Evolutionary conservation across 1,140 invertebrate species (phyloP).

Genomic region (Solenopsis fugax): DNA sequence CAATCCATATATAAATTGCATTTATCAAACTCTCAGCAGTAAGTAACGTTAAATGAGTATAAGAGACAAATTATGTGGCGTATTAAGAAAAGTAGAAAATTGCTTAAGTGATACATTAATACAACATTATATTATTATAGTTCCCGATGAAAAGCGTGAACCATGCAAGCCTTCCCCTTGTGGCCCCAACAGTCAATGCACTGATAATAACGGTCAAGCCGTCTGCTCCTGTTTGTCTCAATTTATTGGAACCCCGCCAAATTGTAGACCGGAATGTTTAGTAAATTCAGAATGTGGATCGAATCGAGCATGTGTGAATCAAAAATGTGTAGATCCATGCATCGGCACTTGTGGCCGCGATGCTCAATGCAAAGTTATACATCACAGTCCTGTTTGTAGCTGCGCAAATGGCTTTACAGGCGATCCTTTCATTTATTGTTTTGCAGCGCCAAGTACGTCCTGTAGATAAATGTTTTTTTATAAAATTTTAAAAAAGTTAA

Average conservation of each 20-base stretch:
- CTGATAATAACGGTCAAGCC: slow-evolving; percentile 87
- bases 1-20: slow-evolving; percentile 91
- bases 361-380: slow-evolving; percentile 90
- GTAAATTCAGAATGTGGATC: slow-evolving; percentile 91
- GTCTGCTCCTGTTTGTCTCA: slow-evolving; percentile 91
- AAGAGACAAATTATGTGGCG: background rate
- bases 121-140: slow-evolving; percentile 32
- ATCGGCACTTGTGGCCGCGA: slow-evolving; percentile 91
- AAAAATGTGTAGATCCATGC: slow-evolving; percentile 94
- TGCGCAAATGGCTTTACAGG: slow-evolving; percentile 89
- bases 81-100: background rate
- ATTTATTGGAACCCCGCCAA: slow-evolving; percentile 91
- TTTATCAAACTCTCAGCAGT: slow-evolving; percentile 83
- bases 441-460: slow-evolving; percentile 84
- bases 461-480: background rate
- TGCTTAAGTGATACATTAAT: background rate
- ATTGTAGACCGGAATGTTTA: slow-evolving; percentile 92
- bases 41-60: slow-evolving; percentile 66
- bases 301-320: slow-evolving; percentile 91
- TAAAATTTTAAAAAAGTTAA: slow-evolving; percentile 13
- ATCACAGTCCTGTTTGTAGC: slow-evolving; percentile 89
- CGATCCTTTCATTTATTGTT: slow-evolving; percentile 90
- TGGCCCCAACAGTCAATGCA: slow-evolving; percentile 92
- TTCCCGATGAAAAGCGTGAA: slow-evolving; percentile 78
- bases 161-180: slow-evolving; percentile 92